phyloP scores from a whole-genome alignment of 2,888 invertebrate genomes.

The Adelognathus sp. region DNA sequence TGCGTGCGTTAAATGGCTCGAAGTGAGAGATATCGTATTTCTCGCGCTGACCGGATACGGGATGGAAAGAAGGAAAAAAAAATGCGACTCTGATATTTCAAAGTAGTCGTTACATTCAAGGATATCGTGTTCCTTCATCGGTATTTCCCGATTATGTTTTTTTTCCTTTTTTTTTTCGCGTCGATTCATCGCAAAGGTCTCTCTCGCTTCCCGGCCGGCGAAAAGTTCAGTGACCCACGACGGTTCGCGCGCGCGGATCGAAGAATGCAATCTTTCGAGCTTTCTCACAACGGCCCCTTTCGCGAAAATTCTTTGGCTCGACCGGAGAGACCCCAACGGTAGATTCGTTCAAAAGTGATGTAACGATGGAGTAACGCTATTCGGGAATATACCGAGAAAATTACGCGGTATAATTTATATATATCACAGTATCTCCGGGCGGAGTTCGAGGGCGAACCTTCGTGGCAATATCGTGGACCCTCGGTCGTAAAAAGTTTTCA shows the following conservation, averaged over 20 bases:
- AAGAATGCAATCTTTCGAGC: slow-evolving; percentile 48
- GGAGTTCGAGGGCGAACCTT: too few species aligned
- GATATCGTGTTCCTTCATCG: too few species aligned
- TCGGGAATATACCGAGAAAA: background rate
- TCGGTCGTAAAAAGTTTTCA: background rate
- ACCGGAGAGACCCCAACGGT: background rate
- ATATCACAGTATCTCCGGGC: background rate
- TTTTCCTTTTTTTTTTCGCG: background rate
- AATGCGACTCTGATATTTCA: too few species aligned
- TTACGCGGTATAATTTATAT: background rate
- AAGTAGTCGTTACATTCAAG: background rate
- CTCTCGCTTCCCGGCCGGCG: background rate
- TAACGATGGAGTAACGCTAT: background rate
- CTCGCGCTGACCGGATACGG: background rate
- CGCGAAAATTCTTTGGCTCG: slow-evolving; percentile 3
- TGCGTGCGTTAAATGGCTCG: background rate
- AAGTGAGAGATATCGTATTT: background rate
- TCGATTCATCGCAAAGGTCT: background rate
- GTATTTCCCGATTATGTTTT: too few species aligned
- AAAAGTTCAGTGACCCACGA: slow-evolving; percentile 41
- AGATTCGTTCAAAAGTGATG: background rate
- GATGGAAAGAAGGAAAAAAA: background rate
- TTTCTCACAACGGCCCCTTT: background rate
- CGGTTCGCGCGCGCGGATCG: slow-evolving; percentile 1
- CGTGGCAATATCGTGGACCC: background rate